Conservation (phyloP, 1,140 invertebrate genomes). For the Drosophila hydei region DNA sequence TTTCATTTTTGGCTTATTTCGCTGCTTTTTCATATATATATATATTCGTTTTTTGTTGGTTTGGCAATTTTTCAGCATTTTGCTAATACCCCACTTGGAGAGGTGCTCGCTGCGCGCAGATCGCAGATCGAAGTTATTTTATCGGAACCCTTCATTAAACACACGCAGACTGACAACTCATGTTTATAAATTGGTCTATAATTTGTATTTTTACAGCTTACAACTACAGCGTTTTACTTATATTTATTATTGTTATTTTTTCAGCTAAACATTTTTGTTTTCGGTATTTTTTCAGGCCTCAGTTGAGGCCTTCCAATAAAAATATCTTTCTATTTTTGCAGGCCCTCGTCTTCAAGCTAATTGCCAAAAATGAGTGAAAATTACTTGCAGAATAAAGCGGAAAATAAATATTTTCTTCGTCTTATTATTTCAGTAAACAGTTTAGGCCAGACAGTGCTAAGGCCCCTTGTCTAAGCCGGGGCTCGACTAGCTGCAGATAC, state of each 20-base stretch:
- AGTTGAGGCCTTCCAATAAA: conserved; percentile 8
- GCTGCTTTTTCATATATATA: conserved; percentile 20
- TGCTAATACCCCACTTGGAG: conserved; percentile 71
- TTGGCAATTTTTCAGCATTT: conserved; percentile 80
- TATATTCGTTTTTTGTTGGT: conserved; percentile 9
- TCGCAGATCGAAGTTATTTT: conserved; percentile 39
- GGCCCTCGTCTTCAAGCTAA: conserved; percentile 50
- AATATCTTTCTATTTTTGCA: conserved; percentile 54
- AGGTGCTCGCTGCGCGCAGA: neutral
- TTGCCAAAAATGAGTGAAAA: conserved; percentile 70
- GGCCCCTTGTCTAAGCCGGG: conserved; percentile 59
- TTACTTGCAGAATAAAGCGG: conserved; percentile 34
- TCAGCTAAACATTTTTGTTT: conserved; percentile 11
- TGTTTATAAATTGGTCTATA: conserved; percentile 83
- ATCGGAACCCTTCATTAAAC: conserved; percentile 73
- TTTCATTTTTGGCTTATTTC: conserved; percentile 39
- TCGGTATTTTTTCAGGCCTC: conserved; percentile 33
- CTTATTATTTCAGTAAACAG: conserved; percentile 68
- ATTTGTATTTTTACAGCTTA: conserved; percentile 82
- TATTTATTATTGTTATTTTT: conserved; percentile 40
- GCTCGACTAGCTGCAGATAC: conserved; percentile 14
- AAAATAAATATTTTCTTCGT: conserved; percentile 58
- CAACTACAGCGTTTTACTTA: conserved; percentile 7
- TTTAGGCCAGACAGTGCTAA: conserved; percentile 46
- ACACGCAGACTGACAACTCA: conserved; percentile 67